Evolutionary conservation across 2,113 vertebrate genomes (phyloP).

Genomic region (Saccopteryx bilineata): DNA sequence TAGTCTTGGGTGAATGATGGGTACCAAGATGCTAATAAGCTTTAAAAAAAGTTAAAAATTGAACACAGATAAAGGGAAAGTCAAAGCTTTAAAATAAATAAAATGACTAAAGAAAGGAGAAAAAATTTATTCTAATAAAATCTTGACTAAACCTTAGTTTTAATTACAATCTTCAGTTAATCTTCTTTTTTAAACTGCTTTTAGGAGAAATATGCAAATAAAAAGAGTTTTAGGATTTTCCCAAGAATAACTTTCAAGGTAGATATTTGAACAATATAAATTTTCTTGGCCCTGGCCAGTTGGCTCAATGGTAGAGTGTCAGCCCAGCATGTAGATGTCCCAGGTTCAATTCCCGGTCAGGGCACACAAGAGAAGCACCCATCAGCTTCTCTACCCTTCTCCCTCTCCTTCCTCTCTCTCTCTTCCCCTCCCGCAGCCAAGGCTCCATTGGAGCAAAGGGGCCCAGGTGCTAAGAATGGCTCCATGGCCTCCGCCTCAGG

Average conservation of each 20-base stretch:
- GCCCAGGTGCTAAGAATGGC: no score
- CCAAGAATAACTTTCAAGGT: neutral
- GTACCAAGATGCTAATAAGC: neutral
- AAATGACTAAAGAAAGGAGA: neutral
- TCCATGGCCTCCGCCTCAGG: no score
- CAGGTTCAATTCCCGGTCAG: no score
- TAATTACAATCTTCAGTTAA: neutral
- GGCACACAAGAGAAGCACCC: no score
- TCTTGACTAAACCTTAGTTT: neutral
- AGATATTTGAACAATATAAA: neutral
- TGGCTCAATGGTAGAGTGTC: no score
- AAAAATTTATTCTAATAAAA: constrained; percentile 23
- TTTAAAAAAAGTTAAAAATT: neutral
- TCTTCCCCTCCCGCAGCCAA: no score
- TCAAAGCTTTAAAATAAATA: neutral
- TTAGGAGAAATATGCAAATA: neutral
- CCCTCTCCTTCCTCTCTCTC: no score
- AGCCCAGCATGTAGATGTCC: no score
- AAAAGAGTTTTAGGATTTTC: neutral
- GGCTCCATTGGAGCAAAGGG: no score
- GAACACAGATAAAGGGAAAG: neutral
- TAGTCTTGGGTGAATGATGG: neutral
- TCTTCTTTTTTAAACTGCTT: neutral
- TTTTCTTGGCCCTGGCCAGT: neutral
- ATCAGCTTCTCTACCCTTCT: no score